A percentile compares a stretch with the other conserved stretches of the same genome.
These are phyloP conservation scores for Hyphantria cunea DNA, from an alignment of 1,140 invertebrate species.

Conservation along the genomic window DNA sequence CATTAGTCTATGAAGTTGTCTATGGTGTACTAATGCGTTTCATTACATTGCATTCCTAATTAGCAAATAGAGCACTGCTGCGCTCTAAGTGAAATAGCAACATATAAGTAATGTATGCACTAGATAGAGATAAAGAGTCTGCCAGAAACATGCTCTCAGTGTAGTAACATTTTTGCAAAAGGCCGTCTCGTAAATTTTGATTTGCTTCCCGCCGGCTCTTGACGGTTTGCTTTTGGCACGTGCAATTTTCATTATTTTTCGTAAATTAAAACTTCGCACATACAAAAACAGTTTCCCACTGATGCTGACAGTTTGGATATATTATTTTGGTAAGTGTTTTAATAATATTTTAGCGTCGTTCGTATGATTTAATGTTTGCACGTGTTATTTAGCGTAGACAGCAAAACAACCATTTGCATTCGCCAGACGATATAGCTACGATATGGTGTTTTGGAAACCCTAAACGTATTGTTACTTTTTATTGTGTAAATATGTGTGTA, in stretches of 20 bases:
- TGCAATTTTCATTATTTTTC: slow-evolving; percentile 69
- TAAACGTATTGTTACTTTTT: slow-evolving; percentile 5
- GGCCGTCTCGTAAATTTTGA: slow-evolving; percentile 66
- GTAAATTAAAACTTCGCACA: slow-evolving; percentile 49
- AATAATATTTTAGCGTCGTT: slow-evolving; percentile 41
- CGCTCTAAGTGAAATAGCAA: slow-evolving; percentile 8
- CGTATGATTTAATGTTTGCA: slow-evolving; percentile 58
- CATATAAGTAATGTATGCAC: background rate
- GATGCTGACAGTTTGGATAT: slow-evolving; percentile 68
- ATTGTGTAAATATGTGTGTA: slow-evolving; percentile 16
- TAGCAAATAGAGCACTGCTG: background rate
- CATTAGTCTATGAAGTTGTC: background rate
- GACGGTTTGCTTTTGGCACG: slow-evolving; percentile 78
- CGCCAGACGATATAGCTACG: slow-evolving; percentile 65
- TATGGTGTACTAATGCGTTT: background rate
- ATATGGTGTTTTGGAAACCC: slow-evolving; percentile 63
- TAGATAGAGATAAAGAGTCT: slow-evolving; percentile 2
- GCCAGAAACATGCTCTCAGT: slow-evolving; percentile 12
- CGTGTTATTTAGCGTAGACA: slow-evolving; percentile 71
- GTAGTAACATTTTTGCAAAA: slow-evolving; percentile 61
- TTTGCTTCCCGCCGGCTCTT: slow-evolving; percentile 76
- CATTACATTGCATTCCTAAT: background rate
- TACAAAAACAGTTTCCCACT: slow-evolving; percentile 53
- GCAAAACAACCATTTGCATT: slow-evolving; percentile 77
- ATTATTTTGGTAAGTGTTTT: slow-evolving; percentile 68